A percentile compares a stretch with the other conserved stretches of the same genome.
Evolutionary conservation across 2,888 invertebrate species (phyloP).

Genomic region (Leptopilina syphax): DNA sequence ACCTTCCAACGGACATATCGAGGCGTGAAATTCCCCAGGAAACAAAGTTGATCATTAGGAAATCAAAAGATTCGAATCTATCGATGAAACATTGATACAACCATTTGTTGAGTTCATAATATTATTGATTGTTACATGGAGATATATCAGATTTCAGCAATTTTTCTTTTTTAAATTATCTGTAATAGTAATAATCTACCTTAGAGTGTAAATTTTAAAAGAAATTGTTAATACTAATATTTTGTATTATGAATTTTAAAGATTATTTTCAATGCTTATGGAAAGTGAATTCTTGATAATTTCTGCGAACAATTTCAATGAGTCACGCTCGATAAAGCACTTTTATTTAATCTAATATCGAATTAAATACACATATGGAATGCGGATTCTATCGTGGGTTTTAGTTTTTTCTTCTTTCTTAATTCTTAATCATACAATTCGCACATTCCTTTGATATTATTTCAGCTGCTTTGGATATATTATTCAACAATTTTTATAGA

Average conservation of each 20-base stretch:
- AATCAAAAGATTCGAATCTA: slow-evolving; percentile 40
- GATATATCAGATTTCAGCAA: slow-evolving; percentile 27
- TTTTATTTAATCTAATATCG: slow-evolving; percentile 34
- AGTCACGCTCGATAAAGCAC: slow-evolving; percentile 40
- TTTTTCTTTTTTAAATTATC: not conserved
- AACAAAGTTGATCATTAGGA: slow-evolving; percentile 51
- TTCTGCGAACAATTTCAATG: slow-evolving; percentile 23
- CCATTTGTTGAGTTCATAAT: not conserved
- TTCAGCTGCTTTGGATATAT: not conserved
- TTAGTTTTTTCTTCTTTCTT: not conserved
- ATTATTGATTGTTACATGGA: slow-evolving; percentile 34
- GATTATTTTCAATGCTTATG: slow-evolving; percentile 2
- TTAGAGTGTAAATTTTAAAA: not conserved
- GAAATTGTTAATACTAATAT: not conserved
- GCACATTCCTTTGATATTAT: slow-evolving; percentile 4
- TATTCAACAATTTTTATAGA: too few species aligned
- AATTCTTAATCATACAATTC: slow-evolving; percentile 17
- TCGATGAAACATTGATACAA: slow-evolving; percentile 30
- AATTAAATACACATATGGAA: slow-evolving; percentile 27
- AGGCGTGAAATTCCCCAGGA: slow-evolving; percentile 43
- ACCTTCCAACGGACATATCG: slow-evolving; percentile 49
- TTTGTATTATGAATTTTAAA: slow-evolving; percentile 27
- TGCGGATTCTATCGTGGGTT: slow-evolving; percentile 29
- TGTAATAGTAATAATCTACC: not conserved
- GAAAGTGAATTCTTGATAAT: slow-evolving; percentile 32